phyloP scores from a whole-genome alignment of 2,888 invertebrate genomes.

The Drosophila demipolita region DNA sequence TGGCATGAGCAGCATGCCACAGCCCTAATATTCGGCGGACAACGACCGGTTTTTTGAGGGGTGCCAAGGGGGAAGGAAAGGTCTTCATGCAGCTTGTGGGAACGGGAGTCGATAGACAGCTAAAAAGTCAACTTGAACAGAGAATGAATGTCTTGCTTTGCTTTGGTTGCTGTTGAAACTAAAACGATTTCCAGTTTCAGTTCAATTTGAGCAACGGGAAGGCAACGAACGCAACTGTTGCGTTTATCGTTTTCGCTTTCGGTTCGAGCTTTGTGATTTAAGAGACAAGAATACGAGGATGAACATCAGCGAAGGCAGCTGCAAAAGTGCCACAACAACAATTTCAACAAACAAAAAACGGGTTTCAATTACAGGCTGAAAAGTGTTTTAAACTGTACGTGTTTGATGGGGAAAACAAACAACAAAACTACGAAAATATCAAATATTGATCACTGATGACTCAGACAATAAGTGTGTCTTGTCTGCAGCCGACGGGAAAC shows the following conservation, averaged over 20 bases:
- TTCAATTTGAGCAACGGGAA: constrained; percentile 75
- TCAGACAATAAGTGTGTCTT: constrained; percentile 48
- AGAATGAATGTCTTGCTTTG: constrained; percentile 28
- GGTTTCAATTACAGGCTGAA: constrained; percentile 66
- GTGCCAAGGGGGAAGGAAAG: constrained; percentile 11
- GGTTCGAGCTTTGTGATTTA: constrained; percentile 55
- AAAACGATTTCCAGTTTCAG: constrained; percentile 80
- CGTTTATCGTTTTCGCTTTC: constrained; percentile 69
- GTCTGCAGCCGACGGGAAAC: constrained; percentile 29
- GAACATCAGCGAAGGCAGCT: constrained; percentile 67
- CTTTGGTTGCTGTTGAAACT: constrained; percentile 30
- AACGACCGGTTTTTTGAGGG: constrained; percentile 64
- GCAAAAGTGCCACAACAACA: constrained; percentile 70
- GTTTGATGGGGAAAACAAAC: constrained; percentile 10
- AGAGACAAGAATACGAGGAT: constrained; percentile 63
- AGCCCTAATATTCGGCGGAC: constrained; percentile 74
- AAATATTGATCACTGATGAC: constrained; percentile 31
- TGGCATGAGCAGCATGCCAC: constrained; percentile 72
- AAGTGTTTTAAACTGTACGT: constrained; percentile 21
- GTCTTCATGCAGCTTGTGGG: constrained; percentile 63
- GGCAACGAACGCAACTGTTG: constrained; percentile 58
- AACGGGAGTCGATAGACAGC: constrained; percentile 72
- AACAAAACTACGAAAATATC: constrained; percentile 24
- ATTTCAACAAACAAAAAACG: constrained; percentile 41
- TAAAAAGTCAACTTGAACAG: constrained; percentile 32